Base-by-base conservation (phyloP, 1,140 invertebrate species). In the Bombus confusus region DNA sequence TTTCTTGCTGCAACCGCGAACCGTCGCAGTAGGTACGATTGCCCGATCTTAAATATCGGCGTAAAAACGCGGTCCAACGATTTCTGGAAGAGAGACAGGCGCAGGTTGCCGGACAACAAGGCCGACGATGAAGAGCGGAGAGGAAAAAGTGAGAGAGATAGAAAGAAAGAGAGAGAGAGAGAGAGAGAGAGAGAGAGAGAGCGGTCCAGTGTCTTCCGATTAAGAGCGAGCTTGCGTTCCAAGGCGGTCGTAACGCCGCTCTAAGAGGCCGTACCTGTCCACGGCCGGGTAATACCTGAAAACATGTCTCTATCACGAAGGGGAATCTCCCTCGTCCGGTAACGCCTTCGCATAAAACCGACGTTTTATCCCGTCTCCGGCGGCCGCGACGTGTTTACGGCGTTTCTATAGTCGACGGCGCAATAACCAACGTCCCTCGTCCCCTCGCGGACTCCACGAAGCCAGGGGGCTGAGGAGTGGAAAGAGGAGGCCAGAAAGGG, bases 241-340 rank as follows among this genome's bases (percentile, higher is more conserved):
- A 80, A 88, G 92, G 91, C 90, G 92, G 88, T 93, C 93, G 93
- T 94, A 94, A 94, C 92, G 91, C 91, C 90, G 91, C 88, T 90
- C 92, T 94, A 94, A 94, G 91, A 94, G 93, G 88, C 91, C 93
- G 93, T 95, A 95, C 92, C 93, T 95, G 94, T 95, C 94, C 93
- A 91, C 92, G 92, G 86, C 84, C 88, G 90, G 93, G 93, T 94
- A 95, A 95, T 94, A 93, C 93, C 92, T 94, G 93, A 94, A 94
- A 95, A 93, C 94, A 95, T 93, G 94, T 95, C 94, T 95, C 93
- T 95, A 95, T 95, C 94, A 93, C 86, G 90, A 68, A 91, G 89
- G 88, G 88, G 92, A 93, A 94, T 94, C 93, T 93, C 89, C 89
- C 77, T 91, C 90, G 87, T 77, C 86, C 71, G 86, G 89, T 92